phyloP scores from a whole-genome alignment of 2,888 invertebrate species.

The Ophioninae sp. region DNA sequence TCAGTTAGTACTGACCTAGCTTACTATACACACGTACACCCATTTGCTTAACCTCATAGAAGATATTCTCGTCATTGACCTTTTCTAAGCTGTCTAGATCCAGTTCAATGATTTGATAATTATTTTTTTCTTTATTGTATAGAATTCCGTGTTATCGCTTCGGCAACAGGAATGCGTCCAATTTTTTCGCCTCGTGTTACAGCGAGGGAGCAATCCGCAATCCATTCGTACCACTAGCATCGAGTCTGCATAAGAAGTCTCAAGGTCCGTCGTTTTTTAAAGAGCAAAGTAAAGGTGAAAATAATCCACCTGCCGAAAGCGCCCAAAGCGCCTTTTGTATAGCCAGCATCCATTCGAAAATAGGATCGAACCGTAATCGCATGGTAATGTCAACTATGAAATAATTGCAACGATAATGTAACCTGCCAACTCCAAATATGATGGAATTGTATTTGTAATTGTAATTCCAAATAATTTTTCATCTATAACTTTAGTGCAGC shows the following conservation, averaged over 20 bases:
- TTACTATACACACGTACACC: slow-evolving; percentile 32
- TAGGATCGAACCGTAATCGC: neutral
- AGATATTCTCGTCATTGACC: neutral
- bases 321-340: too few species aligned
- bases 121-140: neutral
- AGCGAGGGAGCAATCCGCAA: neutral
- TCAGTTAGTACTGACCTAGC: slow-evolving; percentile 57
- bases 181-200: neutral
- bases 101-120: neutral
- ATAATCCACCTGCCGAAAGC: neutral
- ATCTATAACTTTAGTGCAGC: neutral
- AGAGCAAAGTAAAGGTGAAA: neutral
- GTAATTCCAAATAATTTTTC: neutral
- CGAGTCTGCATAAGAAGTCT: neutral
- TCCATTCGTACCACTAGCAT: neutral
- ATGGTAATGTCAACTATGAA: neutral
- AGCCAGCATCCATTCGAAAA: too few species aligned
- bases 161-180: neutral
- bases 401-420: neutral
- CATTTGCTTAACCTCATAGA: slow-evolving; percentile 9
- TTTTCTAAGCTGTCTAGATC: neutral
- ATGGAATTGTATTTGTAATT: neutral
- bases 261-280: neutral
- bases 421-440: neutral
- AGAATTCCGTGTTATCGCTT: neutral